These are phyloP conservation scores for Petrolisthes cinctipes DNA, from an alignment of 2,888 invertebrate species.

Conservation along the genomic window DNA sequence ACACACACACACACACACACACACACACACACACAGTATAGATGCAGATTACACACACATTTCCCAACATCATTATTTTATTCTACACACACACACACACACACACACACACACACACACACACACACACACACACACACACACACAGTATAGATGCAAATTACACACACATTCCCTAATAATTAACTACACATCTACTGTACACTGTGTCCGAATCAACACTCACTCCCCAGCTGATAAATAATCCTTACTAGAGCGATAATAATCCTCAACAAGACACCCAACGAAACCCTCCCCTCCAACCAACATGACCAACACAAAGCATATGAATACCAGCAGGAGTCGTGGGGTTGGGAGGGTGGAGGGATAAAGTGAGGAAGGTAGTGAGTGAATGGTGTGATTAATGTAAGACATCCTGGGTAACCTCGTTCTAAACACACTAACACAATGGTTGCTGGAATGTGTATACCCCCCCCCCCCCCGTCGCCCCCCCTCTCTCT, in stretches of 20 bases:
- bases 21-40: too few relatives aligned
- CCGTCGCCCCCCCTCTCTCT: neutral
- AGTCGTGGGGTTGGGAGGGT: neutral
- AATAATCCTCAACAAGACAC: too few relatives aligned
- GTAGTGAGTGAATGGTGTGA: neutral
- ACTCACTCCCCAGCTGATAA: too few relatives aligned
- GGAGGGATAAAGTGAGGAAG: neutral
- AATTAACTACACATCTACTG: too few relatives aligned
- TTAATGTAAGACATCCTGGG: neutral
- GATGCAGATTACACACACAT: too few relatives aligned
- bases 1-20: slow-evolving; percentile 23
- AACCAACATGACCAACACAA: neutral
- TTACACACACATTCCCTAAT: too few relatives aligned
- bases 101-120: neutral
- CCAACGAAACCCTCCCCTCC: too few relatives aligned
- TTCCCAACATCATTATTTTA: neutral
- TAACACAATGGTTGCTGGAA: neutral
- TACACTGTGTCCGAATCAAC: too few relatives aligned
- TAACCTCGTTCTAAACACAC: neutral
- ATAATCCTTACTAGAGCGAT: too few relatives aligned
- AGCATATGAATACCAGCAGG: neutral
- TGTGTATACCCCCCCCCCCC: neutral
- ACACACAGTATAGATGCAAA: too few relatives aligned
- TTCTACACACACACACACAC: neutral
- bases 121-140: slow-evolving; percentile 5